A percentile compares a stretch with the other conserved stretches of the same genome.
Conservation (phyloP, 2,888 invertebrate genomes). For the Gortyna flavago region DNA sequence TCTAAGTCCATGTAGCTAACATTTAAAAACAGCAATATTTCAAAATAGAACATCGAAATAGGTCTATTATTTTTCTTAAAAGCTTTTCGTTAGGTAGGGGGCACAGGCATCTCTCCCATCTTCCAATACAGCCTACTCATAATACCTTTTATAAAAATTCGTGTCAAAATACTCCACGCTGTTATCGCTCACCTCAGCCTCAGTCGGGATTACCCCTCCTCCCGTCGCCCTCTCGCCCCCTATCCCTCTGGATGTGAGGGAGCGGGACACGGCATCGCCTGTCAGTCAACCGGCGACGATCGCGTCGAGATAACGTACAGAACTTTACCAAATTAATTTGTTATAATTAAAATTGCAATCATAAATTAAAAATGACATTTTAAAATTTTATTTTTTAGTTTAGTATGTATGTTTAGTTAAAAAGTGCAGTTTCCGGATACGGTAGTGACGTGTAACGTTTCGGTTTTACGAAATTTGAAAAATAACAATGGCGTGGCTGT, state of each 20-base stretch:
- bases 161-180: constrained; percentile 59
- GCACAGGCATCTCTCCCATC: constrained; percentile 18
- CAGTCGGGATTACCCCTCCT: constrained; percentile 73
- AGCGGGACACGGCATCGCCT: constrained; percentile 72
- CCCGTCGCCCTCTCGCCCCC: constrained; percentile 71
- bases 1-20: too few species aligned
- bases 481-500: constrained; percentile 51
- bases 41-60: background rate
- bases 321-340: constrained; percentile 50
- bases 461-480: constrained; percentile 51
- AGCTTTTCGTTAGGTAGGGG: background rate
- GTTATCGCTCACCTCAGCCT: constrained; percentile 72
- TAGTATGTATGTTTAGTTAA: constrained; percentile 25
- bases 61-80: background rate
- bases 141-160: constrained; percentile 53
- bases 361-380: constrained; percentile 50
- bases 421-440: constrained; percentile 44
- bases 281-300: constrained; percentile 80
- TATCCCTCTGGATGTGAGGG: constrained; percentile 80
- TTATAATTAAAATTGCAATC: constrained; percentile 42
- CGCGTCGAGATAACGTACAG: constrained; percentile 75
- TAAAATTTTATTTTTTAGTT: constrained; percentile 24
- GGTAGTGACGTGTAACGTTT: constrained; percentile 58
- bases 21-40: background rate
- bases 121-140: constrained; percentile 29